Evolutionary conservation across 2,797 vertebrate species (phyloP).

Genomic region (Acipenser ruthenus): DNA sequence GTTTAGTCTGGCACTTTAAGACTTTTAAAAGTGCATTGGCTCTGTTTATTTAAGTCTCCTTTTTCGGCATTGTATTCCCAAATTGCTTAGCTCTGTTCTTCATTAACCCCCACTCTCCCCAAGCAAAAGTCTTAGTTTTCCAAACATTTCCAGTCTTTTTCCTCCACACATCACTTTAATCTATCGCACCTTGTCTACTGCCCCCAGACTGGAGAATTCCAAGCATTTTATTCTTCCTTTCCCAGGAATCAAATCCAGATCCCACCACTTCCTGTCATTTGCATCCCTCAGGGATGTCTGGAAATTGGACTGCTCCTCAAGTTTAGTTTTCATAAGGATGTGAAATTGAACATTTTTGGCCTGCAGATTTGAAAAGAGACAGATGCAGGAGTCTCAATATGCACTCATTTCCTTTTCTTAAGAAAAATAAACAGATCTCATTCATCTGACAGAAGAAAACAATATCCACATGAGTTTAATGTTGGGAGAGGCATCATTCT

Average conservation of each 20-base stretch:
- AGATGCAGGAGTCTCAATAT: neutral
- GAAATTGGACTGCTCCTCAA: conserved; percentile 24
- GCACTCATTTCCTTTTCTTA: conserved; percentile 23
- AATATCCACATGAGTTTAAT: too few species aligned
- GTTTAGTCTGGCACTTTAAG: conserved; percentile 5
- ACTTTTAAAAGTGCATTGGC: neutral
- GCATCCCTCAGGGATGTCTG: conserved; percentile 29
- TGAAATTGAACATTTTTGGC: conserved; percentile 22
- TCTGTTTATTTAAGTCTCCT: neutral
- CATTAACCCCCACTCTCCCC: neutral
- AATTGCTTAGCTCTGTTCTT: neutral
- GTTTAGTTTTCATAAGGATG: conserved; percentile 30
- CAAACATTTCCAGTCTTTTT: conserved; percentile 1
- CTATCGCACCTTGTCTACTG: conserved; percentile 36
- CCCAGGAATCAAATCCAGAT: conserved; percentile 68
- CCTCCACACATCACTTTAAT: conserved; percentile 11
- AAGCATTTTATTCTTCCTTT: conserved; percentile 65
- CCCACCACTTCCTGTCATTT: conserved; percentile 51
- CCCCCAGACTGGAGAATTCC: conserved; percentile 54
- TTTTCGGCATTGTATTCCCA: too few species aligned
- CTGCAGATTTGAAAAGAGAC: neutral
- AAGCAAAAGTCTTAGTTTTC: conserved; percentile 1
- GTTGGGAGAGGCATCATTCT: too few species aligned
- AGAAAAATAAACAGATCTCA: too few species aligned
- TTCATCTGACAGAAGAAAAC: too few species aligned